Percentiles rank a stretch among this genome's conserved stretches.
These are phyloP conservation scores for Xanthorhoe designata DNA, from an alignment of 2,888 invertebrate genomes.

Conservation along the genomic window DNA sequence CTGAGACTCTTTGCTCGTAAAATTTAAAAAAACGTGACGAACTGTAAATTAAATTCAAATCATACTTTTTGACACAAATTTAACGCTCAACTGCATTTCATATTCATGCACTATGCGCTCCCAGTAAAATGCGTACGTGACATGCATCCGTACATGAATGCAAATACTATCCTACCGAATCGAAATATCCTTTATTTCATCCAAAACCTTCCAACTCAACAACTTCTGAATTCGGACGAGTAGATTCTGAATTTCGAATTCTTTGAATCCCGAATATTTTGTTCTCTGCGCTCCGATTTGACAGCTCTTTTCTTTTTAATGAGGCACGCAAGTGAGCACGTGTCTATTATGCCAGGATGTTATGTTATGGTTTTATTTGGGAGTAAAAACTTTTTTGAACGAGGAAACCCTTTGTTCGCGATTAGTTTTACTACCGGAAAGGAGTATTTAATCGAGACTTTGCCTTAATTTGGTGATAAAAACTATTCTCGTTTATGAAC, in stretches of 20 bases:
- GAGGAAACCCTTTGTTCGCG: constrained; percentile 43
- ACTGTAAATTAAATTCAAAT: constrained; percentile 45
- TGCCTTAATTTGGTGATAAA: constrained; percentile 37
- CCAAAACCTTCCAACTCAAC: constrained; percentile 36
- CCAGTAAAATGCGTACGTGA: constrained; percentile 63
- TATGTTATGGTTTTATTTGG: constrained; percentile 42
- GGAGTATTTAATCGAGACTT: constrained; percentile 36
- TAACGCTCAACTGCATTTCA: constrained; percentile 44
- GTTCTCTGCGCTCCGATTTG: constrained; percentile 48
- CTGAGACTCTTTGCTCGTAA: not conserved
- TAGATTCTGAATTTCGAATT: constrained; percentile 53
- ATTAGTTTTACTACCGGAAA: constrained; percentile 42
- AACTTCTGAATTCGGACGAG: constrained; percentile 45
- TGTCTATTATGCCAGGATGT: constrained; percentile 49
- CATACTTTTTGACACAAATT: constrained; percentile 52
- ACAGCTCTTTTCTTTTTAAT: constrained; percentile 49
- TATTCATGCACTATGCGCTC: constrained; percentile 53
- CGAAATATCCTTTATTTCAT: constrained; percentile 46
- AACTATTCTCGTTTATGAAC: constrained; percentile 4
- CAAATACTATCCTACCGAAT: constrained; percentile 52
- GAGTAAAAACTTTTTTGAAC: constrained; percentile 41
- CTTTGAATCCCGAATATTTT: constrained; percentile 50
- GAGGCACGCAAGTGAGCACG: constrained; percentile 41
- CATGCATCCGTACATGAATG: constrained; percentile 49
- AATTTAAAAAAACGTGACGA: not conserved